These are phyloP conservation scores for Tamias sibiricus DNA, from an alignment of 2,113 vertebrate species.

Conservation along the genomic window DNA sequence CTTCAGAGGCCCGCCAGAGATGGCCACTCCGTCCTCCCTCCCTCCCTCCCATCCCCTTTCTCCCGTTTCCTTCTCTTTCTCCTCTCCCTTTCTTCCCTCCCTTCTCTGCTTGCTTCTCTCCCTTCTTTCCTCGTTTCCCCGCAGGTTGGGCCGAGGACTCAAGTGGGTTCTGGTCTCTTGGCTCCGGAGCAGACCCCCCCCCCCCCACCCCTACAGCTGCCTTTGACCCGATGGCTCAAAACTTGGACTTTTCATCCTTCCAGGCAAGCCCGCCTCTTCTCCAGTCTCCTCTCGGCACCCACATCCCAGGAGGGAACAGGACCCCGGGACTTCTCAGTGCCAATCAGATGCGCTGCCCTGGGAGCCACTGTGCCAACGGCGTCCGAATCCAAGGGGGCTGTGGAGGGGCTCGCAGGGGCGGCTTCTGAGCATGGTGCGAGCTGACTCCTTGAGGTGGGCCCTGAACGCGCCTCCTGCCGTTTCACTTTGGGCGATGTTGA, in stretches of 20 bases:
- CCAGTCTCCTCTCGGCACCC: neutral
- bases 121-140: neutral
- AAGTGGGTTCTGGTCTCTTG: neutral
- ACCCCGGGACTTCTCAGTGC: neutral
- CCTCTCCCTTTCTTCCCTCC: too few relatives aligned
- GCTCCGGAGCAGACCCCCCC: neutral
- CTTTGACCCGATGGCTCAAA: neutral
- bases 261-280: neutral
- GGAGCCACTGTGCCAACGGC: too few relatives aligned
- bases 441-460: neutral
- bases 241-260: neutral
- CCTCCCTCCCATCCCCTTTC: too few relatives aligned
- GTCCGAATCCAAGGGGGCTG: rapidly evolving
- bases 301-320: neutral
- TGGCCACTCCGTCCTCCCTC: rapidly evolving
- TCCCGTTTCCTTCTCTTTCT: neutral
- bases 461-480: neutral
- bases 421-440: neutral
- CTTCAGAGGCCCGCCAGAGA: rapidly evolving
- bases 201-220: neutral
- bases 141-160: neutral
- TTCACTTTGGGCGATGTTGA: neutral
- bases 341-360: neutral
- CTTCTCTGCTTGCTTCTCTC: too few relatives aligned
- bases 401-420: rapidly evolving